Conservation (phyloP, 2,113 vertebrate species). For the Megatriorchis doriae region DNA sequence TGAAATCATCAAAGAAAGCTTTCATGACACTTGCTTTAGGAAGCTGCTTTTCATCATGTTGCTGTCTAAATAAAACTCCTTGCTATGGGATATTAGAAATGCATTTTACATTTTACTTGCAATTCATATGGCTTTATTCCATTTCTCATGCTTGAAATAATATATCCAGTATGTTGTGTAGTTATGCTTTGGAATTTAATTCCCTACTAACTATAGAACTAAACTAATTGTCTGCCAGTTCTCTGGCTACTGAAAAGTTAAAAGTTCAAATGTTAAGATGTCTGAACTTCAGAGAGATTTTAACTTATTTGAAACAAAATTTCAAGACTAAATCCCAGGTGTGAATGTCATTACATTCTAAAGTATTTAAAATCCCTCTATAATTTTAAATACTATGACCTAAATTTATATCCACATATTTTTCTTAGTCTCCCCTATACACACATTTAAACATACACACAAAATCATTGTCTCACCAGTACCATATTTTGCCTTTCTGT, state of each 20-base stretch:
- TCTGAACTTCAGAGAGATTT: background rate
- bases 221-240: background rate
- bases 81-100: background rate
- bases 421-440: background rate
- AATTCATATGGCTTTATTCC: background rate
- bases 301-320: background rate
- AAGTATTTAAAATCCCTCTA: background rate
- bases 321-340: background rate
- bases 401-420: background rate
- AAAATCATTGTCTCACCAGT: background rate
- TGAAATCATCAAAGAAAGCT: background rate
- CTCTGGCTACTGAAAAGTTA: background rate
- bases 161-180: background rate
- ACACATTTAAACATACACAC: background rate
- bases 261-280: background rate
- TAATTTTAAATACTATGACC: background rate
- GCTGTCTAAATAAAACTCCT: background rate
- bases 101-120: background rate
- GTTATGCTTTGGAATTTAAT: background rate
- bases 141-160: background rate
- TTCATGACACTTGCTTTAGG: background rate
- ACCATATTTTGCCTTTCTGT: background rate
- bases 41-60: background rate
- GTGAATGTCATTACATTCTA: background rate
- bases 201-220: background rate